A percentile compares a stretch with the other conserved stretches of the same genome.
These are phyloP conservation scores for Brachionus asplanchnoidis DNA, from an alignment of 1,140 invertebrate species.

Conservation along the genomic window DNA sequence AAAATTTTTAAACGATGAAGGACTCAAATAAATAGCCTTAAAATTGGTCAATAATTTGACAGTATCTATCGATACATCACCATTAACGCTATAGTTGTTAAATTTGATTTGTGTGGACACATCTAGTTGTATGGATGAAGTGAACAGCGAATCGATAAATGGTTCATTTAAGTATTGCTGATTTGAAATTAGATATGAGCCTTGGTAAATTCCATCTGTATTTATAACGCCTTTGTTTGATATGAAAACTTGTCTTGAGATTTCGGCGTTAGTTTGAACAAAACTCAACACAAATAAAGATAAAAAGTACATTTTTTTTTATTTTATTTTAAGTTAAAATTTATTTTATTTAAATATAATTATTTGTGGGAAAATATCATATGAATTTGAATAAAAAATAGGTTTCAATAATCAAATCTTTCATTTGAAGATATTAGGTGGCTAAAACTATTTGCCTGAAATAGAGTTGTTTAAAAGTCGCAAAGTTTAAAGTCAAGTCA, in stretches of 20 bases:
- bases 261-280: background rate
- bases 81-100: background rate
- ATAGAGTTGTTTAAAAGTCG: too few species aligned
- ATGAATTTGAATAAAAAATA: background rate
- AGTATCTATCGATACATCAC: background rate
- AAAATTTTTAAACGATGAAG: background rate
- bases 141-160: background rate
- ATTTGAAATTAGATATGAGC: background rate
- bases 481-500: too few species aligned
- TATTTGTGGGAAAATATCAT: background rate
- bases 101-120: background rate
- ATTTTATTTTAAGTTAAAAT: background rate
- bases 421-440: too few species aligned
- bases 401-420: too few species aligned
- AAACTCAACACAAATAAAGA: background rate
- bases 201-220: background rate
- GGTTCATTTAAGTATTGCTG: background rate
- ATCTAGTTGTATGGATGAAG: background rate
- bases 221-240: background rate
- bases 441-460: too few species aligned
- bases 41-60: background rate
- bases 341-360: background rate
- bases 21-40: background rate
- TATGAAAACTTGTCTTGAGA: background rate
- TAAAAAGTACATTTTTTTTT: background rate